Conservation (phyloP, 2,888 invertebrate species). For the Drosophila algonquin region DNA sequence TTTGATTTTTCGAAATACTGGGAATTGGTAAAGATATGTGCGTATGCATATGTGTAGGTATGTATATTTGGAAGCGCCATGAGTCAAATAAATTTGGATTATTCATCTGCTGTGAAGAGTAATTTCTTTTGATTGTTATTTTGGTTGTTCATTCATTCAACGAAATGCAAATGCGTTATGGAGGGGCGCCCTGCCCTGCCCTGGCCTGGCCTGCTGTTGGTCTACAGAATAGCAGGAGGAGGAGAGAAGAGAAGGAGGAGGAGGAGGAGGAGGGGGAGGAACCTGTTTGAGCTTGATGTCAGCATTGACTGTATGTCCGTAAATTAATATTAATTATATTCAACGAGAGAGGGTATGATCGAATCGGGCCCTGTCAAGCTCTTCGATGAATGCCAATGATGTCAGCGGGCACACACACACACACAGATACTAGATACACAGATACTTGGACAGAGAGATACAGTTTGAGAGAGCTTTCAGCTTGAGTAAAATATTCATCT, state of each 20-base stretch:
- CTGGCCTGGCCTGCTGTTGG: too few relatives aligned
- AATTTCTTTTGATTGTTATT: conserved; percentile 17
- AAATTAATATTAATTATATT: conserved; percentile 65
- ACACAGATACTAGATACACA: conserved; percentile 6
- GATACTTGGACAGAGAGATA: conserved; percentile 1
- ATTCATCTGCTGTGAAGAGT: conserved; percentile 11
- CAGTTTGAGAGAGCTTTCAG: not conserved
- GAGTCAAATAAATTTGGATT: conserved; percentile 15
- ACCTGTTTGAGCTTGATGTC: conserved; percentile 35
- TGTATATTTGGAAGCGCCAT: not conserved
- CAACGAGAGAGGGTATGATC: conserved; percentile 45
- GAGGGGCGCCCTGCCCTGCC: conserved; percentile 12
- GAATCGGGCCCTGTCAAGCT: conserved; percentile 34
- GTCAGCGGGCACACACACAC: conserved; percentile 50
- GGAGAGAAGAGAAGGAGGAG: not conserved
- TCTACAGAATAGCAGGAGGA: not conserved
- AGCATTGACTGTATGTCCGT: conserved; percentile 30
- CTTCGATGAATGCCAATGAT: conserved; percentile 56
- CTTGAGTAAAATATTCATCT: too few relatives aligned
- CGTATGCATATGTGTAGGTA: too few relatives aligned
- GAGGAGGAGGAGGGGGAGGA: conserved; percentile 1
- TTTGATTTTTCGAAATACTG: not conserved
- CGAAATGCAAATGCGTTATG: conserved; percentile 33
- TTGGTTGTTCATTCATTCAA: conserved; percentile 21
- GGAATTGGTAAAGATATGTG: not conserved